Evolutionary conservation across 1,140 invertebrate species (phyloP).

Genomic region (Drosophila nasuta): DNA sequence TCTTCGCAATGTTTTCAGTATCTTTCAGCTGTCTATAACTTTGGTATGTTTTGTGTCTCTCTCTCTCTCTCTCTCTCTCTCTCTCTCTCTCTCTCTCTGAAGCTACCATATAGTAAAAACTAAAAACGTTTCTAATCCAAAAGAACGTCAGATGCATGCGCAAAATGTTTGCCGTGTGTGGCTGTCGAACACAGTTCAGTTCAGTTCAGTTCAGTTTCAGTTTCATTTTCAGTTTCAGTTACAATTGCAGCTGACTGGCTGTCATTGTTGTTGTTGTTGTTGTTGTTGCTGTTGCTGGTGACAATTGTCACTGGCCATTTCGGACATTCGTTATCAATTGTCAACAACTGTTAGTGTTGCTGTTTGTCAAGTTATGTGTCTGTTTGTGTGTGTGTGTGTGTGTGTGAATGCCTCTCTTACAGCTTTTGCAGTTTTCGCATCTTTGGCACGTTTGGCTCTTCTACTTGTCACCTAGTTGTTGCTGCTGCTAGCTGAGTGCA

Average conservation of each 20-base stretch:
- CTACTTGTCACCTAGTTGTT: constrained; percentile 31
- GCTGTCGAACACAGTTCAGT: constrained; percentile 16
- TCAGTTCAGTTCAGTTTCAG: constrained; percentile 3
- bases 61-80: background rate
- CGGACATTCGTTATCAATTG: constrained; percentile 69
- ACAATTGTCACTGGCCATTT: constrained; percentile 59
- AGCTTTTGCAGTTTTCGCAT: constrained; percentile 41
- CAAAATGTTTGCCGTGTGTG: constrained; percentile 13
- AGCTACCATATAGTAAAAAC: constrained; percentile 2
- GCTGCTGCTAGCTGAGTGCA: constrained; percentile 54
- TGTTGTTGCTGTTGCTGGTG: constrained; percentile 24
- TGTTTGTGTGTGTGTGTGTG: too few relatives aligned
- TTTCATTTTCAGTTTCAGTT: constrained; percentile 33
- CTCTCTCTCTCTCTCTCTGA: background rate
- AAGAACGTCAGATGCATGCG: constrained; percentile 18
- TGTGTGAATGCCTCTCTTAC: constrained; percentile 43
- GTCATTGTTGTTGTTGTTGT: background rate
- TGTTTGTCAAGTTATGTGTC: constrained; percentile 15
- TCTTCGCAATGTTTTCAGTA: too few relatives aligned
- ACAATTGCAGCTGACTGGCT: constrained; percentile 20
- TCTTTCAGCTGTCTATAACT: too few relatives aligned
- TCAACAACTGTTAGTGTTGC: constrained; percentile 53
- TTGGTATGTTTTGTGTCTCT: too few relatives aligned
- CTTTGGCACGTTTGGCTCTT: constrained; percentile 62
- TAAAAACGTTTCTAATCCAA: constrained; percentile 32